These are phyloP conservation scores for Bombus confusus DNA, from an alignment of 1,140 invertebrate genomes.

Conservation along the genomic window DNA sequence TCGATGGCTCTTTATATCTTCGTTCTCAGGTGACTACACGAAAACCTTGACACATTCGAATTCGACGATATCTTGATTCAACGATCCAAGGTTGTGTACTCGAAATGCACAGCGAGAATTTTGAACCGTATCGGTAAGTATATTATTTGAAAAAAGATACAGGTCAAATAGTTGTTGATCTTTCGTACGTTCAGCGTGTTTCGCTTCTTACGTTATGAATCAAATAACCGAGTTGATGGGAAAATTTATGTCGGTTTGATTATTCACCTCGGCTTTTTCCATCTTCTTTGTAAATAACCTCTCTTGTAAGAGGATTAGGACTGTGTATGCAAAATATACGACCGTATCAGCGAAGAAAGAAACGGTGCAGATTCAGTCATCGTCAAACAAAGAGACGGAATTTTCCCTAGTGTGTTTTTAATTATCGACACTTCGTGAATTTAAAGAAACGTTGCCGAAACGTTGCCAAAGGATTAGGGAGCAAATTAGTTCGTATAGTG, in stretches of 20 bases:
- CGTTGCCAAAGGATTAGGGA: neutral
- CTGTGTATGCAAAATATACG: neutral
- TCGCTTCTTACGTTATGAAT: neutral
- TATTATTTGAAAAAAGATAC: no score
- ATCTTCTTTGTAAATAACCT: conserved; percentile 1
- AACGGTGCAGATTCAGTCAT: neutral
- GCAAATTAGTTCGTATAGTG: no score
- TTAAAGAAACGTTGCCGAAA: neutral
- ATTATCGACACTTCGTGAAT: neutral
- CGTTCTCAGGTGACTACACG: accelerated
- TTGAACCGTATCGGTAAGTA: no score
- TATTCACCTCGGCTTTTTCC: conserved; percentile 6
- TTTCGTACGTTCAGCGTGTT: neutral
- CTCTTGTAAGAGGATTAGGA: conserved; percentile 14
- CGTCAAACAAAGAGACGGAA: neutral
- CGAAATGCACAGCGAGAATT: no score
- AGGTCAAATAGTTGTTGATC: no score
- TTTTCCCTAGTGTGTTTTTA: neutral
- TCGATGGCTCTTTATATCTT: no score
- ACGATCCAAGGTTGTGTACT: no score
- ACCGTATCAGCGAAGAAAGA: neutral
- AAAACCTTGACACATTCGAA: no score
- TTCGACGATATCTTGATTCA: accelerated
- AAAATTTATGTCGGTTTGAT: neutral
- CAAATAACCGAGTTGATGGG: neutral